Base-by-base conservation (phyloP, 2,888 invertebrate species). In the Cephus rjabovi region DNA sequence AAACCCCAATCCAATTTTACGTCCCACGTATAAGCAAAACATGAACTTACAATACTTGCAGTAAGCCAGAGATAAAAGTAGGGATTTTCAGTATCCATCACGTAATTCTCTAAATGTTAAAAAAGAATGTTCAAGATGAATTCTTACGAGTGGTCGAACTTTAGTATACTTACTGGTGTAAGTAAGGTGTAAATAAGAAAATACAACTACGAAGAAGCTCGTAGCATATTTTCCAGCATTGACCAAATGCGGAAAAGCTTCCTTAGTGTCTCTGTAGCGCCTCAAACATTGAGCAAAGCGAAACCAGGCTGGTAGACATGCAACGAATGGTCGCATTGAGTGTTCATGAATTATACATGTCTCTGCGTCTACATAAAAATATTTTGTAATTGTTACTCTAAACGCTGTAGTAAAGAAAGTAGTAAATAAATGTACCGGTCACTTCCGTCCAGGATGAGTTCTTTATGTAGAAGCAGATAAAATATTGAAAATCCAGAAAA, bases 1-100 rank as follows among this genome's bases (percentile, higher is more conserved):
- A 97, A 92, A 11, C 96, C 96, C 97, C 97, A 97, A 93, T 97
- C 97, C 96, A 97, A 96, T 92, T 95, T 96, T 77, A 97, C 95
- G 90, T 97, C 97, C 97, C 97, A 97, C 34, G 95, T 94, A 90
- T 96, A 96, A 9, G 96, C 95, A 90, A 97, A 97, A 82, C 94
- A 94, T 4, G 96, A 96, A 84, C 95, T 95, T 79, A 96, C 92
- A 56, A 96, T 91, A 87, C 94, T 93, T 1, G 95, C 92, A 30
- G 93, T 92, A 78, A 97, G 94, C 95, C 96, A 96, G 79, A 95
- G 92, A 88, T 94, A 94, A 83, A 95, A 93, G 90, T 93, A 95
- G 0, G 95, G 95, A 92, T 95, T 95, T 77, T 94, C 93, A 0
- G 85, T 93, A 86, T 82, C 91, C 89, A 76, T 86, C 80, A 79